Conservation (phyloP, 2,888 invertebrate species). For the Chymomyza fuscimana region DNA sequence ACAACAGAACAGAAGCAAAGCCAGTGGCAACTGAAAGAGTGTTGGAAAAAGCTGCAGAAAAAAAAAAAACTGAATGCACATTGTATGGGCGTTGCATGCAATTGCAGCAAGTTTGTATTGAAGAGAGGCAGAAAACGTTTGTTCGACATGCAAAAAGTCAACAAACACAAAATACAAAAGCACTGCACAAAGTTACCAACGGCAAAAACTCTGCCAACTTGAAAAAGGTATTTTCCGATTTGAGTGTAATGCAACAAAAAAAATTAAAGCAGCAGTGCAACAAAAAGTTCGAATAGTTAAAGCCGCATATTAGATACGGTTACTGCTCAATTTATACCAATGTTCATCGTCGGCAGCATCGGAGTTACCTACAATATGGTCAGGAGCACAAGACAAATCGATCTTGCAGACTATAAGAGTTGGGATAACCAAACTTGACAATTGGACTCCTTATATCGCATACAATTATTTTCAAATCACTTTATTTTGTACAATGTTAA, state of each 20-base stretch:
- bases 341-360: too few relatives aligned
- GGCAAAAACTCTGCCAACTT: not conserved
- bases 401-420: too few relatives aligned
- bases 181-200: not conserved
- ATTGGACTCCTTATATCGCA: too few relatives aligned
- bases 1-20: constrained; percentile 14
- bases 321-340: too few relatives aligned
- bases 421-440: too few relatives aligned
- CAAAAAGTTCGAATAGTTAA: too few relatives aligned
- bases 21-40: not conserved
- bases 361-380: too few relatives aligned
- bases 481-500: too few relatives aligned
- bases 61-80: not conserved
- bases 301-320: too few relatives aligned
- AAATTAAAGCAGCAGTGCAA: not conserved
- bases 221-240: not conserved
- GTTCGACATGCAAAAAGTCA: not conserved
- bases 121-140: not conserved
- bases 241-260: not conserved
- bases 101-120: not conserved
- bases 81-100: constrained; percentile 3
- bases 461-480: too few relatives aligned
- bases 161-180: constrained; percentile 1
- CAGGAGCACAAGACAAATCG: too few relatives aligned
- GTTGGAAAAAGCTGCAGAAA: not conserved